These are phyloP conservation scores for Diuraphis noxia DNA, from an alignment of 1,140 invertebrate genomes.

Conservation along the genomic window DNA sequence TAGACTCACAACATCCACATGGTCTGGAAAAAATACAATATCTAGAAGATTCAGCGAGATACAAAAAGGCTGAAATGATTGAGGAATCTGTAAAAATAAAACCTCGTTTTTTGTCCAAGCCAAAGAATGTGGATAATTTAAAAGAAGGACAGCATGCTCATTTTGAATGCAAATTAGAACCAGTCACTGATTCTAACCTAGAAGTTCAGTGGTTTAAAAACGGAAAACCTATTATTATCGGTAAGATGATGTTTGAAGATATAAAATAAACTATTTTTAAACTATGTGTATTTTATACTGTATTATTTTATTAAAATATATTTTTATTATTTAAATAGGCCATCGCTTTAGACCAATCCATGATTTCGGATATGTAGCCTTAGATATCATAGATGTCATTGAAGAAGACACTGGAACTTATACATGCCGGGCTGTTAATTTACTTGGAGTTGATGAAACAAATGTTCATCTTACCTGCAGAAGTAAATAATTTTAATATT, in stretches of 20 bases:
- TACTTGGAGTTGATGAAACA: conserved; percentile 84
- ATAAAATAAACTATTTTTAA: background rate
- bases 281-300: background rate
- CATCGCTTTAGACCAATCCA: conserved; percentile 92
- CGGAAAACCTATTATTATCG: conserved; percentile 81
- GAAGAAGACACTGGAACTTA: conserved; percentile 93
- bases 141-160: conserved; percentile 91
- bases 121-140: conserved; percentile 81
- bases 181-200: conserved; percentile 91
- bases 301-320: conserved; percentile 20
- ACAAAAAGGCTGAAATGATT: conserved; percentile 78
- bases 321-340: conserved; percentile 62
- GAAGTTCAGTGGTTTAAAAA: conserved; percentile 95
- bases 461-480: conserved; percentile 72
- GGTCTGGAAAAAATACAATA: conserved; percentile 89
- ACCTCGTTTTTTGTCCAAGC: conserved; percentile 82
- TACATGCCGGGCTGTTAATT: conserved; percentile 88
- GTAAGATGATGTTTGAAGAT: conserved; percentile 59
- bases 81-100: conserved; percentile 82
- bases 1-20: conserved; percentile 83
- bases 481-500: conserved; percentile 60
- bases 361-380: conserved; percentile 92
- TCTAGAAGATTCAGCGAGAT: conserved; percentile 82
- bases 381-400: conserved; percentile 88
- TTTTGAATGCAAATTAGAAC: conserved; percentile 96